phyloP scores from a whole-genome alignment of 2,888 invertebrate genomes.

The Callinectes sapidus region DNA sequence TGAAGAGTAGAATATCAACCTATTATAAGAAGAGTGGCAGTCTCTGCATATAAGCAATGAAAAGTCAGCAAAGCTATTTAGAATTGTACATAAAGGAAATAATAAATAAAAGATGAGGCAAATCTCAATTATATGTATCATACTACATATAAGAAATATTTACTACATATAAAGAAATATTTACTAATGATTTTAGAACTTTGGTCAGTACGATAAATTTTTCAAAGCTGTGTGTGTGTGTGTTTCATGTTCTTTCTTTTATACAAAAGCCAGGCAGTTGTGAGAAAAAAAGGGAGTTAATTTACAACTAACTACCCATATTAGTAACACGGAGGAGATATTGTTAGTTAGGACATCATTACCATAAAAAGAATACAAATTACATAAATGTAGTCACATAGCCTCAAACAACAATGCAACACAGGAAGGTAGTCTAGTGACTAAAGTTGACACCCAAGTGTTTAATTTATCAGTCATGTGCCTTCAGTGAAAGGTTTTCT shows the following conservation, averaged over 20 bases:
- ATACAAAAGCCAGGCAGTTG: too few species aligned
- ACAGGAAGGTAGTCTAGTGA: not conserved
- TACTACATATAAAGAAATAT: constrained; percentile 24
- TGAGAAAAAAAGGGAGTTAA: too few species aligned
- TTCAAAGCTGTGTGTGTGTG: too few species aligned
- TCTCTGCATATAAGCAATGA: not conserved
- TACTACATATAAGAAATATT: constrained; percentile 34
- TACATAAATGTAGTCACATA: too few species aligned
- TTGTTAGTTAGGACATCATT: too few species aligned
- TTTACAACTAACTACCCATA: too few species aligned
- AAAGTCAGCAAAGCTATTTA: not conserved
- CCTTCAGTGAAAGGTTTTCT: not conserved
- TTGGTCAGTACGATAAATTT: too few species aligned
- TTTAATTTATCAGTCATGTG: not conserved
- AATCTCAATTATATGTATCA: not conserved
- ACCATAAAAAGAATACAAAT: too few species aligned
- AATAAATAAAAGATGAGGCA: not conserved
- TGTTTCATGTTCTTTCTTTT: too few species aligned
- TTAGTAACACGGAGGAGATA: too few species aligned
- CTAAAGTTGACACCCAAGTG: not conserved
- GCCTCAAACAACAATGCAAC: not conserved
- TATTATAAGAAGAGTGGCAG: not conserved
- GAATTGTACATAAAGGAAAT: not conserved
- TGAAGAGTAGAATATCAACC: not conserved
- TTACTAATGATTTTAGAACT: too few species aligned